Conservation (phyloP, 2,888 invertebrate species). For the Phalangium opilio region DNA sequence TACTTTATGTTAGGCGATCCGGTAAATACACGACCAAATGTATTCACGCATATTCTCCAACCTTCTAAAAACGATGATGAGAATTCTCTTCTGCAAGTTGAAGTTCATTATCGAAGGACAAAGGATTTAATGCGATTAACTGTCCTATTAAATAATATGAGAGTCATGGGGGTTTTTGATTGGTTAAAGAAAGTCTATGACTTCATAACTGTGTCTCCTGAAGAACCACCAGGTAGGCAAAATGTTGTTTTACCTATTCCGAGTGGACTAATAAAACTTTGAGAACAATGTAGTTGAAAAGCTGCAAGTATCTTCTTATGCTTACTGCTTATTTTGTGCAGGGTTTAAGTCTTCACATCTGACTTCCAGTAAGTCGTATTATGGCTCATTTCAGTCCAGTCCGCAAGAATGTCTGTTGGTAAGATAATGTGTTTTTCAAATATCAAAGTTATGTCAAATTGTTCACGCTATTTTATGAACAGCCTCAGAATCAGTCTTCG, state of each 20-base stretch:
- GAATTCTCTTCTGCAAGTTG: conserved; percentile 32
- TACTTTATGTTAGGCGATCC: conserved; percentile 1
- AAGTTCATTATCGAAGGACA: conserved; percentile 40
- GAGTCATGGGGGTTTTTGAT: conserved; percentile 79
- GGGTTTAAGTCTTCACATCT: too few species aligned
- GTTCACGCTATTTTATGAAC: not conserved
- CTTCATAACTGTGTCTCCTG: conserved; percentile 44
- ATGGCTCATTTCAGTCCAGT: too few species aligned
- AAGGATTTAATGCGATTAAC: conserved; percentile 58
- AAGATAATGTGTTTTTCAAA: too few species aligned
- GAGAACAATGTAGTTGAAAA: too few species aligned
- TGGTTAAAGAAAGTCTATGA: conserved; percentile 76
- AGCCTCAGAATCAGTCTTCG: conserved; percentile 28
- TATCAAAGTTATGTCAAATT: not conserved
- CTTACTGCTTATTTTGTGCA: not conserved
- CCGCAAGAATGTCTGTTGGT: too few species aligned
- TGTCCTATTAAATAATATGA: conserved; percentile 81
- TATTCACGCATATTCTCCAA: conserved; percentile 74
- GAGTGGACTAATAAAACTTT: too few species aligned
- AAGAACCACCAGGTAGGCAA: not conserved
- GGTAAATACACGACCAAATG: conserved; percentile 54
- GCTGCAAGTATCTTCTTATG: not conserved
- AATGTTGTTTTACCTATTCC: too few species aligned
- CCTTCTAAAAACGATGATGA: conserved; percentile 38
- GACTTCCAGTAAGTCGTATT: too few species aligned